Percentiles rank a stretch among this genome's conserved stretches.
These are phyloP conservation scores for Meteorus sp. DNA, from an alignment of 1,140 invertebrate species.

Conservation along the genomic window DNA sequence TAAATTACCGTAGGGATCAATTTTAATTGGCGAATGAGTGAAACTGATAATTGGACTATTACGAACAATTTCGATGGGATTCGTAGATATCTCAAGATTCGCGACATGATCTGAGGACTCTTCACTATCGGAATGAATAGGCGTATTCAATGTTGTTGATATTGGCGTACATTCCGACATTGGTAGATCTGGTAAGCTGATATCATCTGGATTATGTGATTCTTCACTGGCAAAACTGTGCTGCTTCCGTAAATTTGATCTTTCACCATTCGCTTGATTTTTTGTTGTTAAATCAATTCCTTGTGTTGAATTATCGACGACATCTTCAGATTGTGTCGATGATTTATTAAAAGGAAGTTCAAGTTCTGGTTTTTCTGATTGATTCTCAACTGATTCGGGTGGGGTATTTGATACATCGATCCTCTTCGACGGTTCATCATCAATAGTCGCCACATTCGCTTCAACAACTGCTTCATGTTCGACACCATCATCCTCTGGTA, in stretches of 20 bases:
- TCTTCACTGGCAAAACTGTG: slow-evolving; percentile 46
- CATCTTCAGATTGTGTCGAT: slow-evolving; percentile 1
- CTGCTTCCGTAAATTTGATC: slow-evolving; percentile 38
- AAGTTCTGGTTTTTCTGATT: neutral
- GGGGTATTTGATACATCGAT: neutral
- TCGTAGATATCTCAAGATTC: slow-evolving; percentile 45
- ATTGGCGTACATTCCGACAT: slow-evolving; percentile 51
- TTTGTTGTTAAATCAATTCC: slow-evolving; percentile 14
- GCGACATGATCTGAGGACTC: slow-evolving; percentile 46
- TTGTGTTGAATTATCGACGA: neutral
- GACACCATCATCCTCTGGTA: neutral
- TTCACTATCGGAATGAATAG: slow-evolving; percentile 54
- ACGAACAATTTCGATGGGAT: slow-evolving; percentile 53
- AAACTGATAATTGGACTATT: slow-evolving; percentile 56
- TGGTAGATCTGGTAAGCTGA: slow-evolving; percentile 53
- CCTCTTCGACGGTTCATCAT: neutral
- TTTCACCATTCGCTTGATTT: slow-evolving; percentile 6
- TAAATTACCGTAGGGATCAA: slow-evolving; percentile 35
- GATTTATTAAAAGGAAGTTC: neutral
- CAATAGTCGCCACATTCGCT: neutral
- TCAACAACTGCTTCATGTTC: neutral
- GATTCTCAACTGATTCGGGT: neutral
- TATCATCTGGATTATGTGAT: slow-evolving; percentile 51
- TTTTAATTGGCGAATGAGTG: slow-evolving; percentile 46
- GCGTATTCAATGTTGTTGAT: slow-evolving; percentile 55